Percentiles rank a stretch among this genome's conserved stretches.
Conservation (phyloP, 2,113 vertebrate species). For the Pterophyllum scalare region DNA sequence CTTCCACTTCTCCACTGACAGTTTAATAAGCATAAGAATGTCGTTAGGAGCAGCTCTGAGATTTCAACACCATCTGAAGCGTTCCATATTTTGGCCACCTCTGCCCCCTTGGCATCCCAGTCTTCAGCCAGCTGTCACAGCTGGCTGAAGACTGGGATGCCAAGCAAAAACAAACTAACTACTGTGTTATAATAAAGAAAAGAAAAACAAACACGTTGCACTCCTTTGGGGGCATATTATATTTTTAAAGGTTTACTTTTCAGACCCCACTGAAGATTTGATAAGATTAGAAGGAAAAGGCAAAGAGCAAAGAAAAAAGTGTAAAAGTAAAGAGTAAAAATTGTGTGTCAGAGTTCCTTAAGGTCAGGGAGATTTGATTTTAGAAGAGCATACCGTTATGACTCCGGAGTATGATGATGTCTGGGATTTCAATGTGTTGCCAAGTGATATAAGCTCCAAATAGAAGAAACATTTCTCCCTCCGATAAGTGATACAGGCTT, state of each 20-base stretch:
- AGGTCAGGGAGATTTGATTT: slow-evolving; percentile 42
- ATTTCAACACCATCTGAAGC: slow-evolving; percentile 51
- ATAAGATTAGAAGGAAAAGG: not conserved
- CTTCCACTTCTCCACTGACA: slow-evolving; percentile 24
- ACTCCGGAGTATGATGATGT: slow-evolving; percentile 41
- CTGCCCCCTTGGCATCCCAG: too few species aligned
- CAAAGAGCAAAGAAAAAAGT: not conserved
- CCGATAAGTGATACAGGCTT: slow-evolving; percentile 59
- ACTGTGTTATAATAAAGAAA: not conserved
- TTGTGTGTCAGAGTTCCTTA: not conserved
- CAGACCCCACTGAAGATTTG: not conserved
- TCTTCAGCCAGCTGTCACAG: too few species aligned
- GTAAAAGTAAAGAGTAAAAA: not conserved
- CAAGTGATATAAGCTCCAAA: slow-evolving; percentile 25
- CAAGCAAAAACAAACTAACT: not conserved
- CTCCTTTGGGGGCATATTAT: not conserved
- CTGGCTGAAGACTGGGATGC: not conserved
- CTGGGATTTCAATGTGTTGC: slow-evolving; percentile 19
- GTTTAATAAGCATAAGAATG: slow-evolving; percentile 59
- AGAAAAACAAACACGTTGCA: not conserved
- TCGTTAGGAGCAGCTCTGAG: slow-evolving; percentile 42
- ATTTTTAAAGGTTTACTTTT: not conserved
- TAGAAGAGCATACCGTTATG: slow-evolving; percentile 6
- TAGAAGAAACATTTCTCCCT: slow-evolving; percentile 43
- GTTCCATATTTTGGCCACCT: slow-evolving; percentile 29